Conservation (phyloP, 2,797 vertebrate species). For the Muscicapa comitata region DNA sequence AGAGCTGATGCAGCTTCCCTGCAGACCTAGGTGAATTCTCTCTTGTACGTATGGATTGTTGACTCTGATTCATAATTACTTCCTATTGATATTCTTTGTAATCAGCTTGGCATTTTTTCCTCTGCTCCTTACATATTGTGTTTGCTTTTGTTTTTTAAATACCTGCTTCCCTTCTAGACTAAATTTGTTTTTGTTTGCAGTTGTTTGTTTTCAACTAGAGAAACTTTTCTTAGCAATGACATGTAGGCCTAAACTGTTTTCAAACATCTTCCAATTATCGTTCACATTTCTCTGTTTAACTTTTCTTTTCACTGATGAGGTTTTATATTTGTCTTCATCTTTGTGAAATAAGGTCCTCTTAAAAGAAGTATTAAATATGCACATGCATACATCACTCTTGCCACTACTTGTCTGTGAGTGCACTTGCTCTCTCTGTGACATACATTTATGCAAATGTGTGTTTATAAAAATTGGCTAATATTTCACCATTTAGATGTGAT, state of each 20-base stretch:
- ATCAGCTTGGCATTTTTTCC: constrained; percentile 45
- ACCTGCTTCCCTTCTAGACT: background rate
- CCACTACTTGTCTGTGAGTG: background rate
- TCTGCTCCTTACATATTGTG: background rate
- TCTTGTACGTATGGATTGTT: background rate
- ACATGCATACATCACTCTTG: accelerated
- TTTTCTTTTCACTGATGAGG: background rate
- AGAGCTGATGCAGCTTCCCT: background rate
- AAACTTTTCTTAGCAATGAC: background rate
- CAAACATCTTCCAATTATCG: background rate
- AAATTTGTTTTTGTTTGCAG: constrained; percentile 19
- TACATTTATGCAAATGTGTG: accelerated
- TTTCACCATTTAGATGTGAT: background rate
- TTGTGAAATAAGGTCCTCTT: background rate
- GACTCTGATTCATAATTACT: constrained; percentile 34
- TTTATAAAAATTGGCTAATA: background rate
- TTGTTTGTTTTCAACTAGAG: constrained; percentile 19
- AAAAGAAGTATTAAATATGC: background rate
- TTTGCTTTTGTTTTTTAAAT: constrained; percentile 46
- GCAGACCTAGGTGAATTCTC: constrained; percentile 10
- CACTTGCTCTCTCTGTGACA: background rate
- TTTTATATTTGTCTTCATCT: background rate
- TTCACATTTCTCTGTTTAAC: background rate
- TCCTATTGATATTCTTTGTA: constrained; percentile 62
- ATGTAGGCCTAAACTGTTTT: background rate